These are phyloP conservation scores for Tetranychus urticae DNA, from an alignment of 1,140 invertebrate species.

Conservation along the genomic window DNA sequence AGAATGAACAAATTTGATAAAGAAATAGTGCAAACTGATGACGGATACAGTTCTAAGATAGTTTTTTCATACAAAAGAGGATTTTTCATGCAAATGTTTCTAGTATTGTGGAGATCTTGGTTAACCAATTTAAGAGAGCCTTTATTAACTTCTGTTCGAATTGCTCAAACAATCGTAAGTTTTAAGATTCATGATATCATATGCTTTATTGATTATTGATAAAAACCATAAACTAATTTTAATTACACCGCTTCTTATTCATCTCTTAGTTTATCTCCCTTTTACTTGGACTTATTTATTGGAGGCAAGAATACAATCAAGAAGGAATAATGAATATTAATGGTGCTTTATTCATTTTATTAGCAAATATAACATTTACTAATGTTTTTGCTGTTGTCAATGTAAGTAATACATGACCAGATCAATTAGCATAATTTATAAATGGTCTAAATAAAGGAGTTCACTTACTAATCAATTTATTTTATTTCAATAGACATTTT, in stretches of 20 bases:
- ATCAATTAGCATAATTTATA: no score
- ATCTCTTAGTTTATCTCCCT: slow-evolving; percentile 46
- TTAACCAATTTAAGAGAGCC: slow-evolving; percentile 66
- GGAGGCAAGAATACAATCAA: slow-evolving; percentile 53
- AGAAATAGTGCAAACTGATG: no score
- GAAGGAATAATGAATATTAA: slow-evolving; percentile 86
- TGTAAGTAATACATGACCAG: slow-evolving; percentile 30
- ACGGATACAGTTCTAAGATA: no score
- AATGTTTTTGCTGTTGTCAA: slow-evolving; percentile 69
- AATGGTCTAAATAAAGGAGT: not conserved
- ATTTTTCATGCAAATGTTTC: slow-evolving; percentile 65
- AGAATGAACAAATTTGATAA: no score
- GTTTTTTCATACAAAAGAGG: slow-evolving; percentile 31
- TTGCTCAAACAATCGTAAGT: slow-evolving; percentile 67
- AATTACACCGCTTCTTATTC: not conserved
- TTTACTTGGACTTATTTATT: slow-evolving; percentile 67
- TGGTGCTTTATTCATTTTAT: slow-evolving; percentile 68
- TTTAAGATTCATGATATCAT: not conserved
- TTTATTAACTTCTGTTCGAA: slow-evolving; percentile 56
- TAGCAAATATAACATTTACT: slow-evolving; percentile 81
- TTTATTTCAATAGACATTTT: slow-evolving; percentile 48
- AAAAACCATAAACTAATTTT: not conserved
- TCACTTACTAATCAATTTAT: slow-evolving; percentile 2
- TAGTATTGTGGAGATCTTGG: slow-evolving; percentile 72
- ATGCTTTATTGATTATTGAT: no score